Evolutionary conservation across 2,113 vertebrate species (phyloP), one percentile per base, ranked within the genome.

Genomic region (Ictalurus punctatus): DNA sequence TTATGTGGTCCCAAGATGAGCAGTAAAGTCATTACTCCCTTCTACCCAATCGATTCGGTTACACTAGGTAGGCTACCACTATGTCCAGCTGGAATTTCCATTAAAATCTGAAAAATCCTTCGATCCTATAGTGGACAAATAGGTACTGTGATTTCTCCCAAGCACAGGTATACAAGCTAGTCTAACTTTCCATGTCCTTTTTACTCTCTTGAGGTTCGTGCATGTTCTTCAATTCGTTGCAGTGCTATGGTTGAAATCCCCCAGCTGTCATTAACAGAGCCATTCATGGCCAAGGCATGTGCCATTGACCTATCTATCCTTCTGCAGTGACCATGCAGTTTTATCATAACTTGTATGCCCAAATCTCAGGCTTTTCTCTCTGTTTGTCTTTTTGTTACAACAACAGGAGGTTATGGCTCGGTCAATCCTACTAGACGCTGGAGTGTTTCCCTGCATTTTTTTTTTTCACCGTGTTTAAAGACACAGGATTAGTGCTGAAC

Each of bases 291-390:
- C 86, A 92, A 94, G 92, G 89, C 89, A 87, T 90, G 40, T 80
- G 19, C 69, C 86, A 86, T 12, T 92, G 76, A 90, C 91, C 93
- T 1, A 54, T 13, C 52, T 54, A 88, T 89, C 90, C 90, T 89
- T 27, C 21, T 44, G 90, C 90, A 90, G 71, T 91, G 87, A 94
- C 94, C 27, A 4, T 25, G 67, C 81, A 89, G 92, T 90, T 92
- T 92, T 88, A 89, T 94, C 90, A 89, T 93, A 94, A 92, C 89
- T 61, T 93, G 87, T 93, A 94, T 90, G 93, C 91, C 54, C 87
- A 74, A 89, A 93, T 85, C 76, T 92, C 90, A 91, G 86, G 87
- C 92, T 91, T 92, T 88, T 93, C 91, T 90, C 78, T 83, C 73
- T 67, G 84, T 89, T 44, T 74, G 34, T 40, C 44, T 91, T 93